phyloP scores from a whole-genome alignment of 2,797 vertebrate species.

The Lagocephalus sceleratus region DNA sequence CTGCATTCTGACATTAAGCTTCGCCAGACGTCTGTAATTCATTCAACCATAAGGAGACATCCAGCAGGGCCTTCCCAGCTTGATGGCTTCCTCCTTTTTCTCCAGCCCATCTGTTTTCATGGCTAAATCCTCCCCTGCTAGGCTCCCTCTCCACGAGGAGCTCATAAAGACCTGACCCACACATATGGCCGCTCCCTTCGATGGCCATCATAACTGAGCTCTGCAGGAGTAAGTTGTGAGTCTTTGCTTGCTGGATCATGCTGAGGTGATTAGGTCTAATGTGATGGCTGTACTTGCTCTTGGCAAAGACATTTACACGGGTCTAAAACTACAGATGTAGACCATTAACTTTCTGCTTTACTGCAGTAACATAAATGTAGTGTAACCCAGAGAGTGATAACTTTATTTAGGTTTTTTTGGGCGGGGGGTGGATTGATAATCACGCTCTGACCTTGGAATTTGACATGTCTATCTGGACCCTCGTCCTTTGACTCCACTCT shows the following conservation, averaged over 20 bases:
- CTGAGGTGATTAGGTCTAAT: conserved; percentile 33
- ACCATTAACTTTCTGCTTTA: neutral
- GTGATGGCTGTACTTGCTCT: conserved; percentile 24
- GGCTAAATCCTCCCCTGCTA: conserved; percentile 64
- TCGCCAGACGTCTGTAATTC: conserved; percentile 54
- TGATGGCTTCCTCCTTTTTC: conserved; percentile 61
- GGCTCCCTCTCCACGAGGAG: conserved; percentile 52
- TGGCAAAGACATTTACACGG: conserved; percentile 2
- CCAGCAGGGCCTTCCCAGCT: conserved; percentile 60
- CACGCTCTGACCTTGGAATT: neutral
- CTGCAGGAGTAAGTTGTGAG: conserved; percentile 34
- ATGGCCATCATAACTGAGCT: conserved; percentile 42
- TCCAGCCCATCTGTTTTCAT: conserved; percentile 69
- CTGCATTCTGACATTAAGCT: conserved; percentile 41
- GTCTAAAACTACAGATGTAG: conserved; percentile 6
- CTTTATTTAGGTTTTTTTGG: neutral
- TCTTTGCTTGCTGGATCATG: conserved; percentile 33
- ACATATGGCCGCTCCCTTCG: conserved; percentile 66
- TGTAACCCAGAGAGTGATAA: neutral
- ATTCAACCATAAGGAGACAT: conserved; percentile 56
- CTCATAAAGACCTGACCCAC: conserved; percentile 64
- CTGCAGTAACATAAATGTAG: neutral
- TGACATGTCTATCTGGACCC: neutral
- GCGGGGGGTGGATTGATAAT: too few species aligned
- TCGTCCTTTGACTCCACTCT: neutral